phyloP scores from a whole-genome alignment of 2,888 invertebrate species.

The Eledona agricola region DNA sequence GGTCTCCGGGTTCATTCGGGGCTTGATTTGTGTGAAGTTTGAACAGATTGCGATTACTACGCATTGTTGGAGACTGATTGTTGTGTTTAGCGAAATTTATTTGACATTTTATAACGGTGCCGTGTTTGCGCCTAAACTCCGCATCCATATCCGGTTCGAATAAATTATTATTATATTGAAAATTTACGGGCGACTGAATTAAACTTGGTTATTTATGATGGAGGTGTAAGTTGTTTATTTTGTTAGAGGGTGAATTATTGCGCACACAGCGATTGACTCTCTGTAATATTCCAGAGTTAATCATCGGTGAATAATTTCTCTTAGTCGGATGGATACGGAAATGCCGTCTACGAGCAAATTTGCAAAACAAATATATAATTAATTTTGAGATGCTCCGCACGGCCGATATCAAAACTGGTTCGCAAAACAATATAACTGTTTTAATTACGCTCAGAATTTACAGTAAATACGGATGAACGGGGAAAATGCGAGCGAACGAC shows the following conservation, averaged over 20 bases:
- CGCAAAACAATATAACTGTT: too few species aligned
- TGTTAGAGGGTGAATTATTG: constrained; percentile 23
- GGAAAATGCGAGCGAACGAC: too few species aligned
- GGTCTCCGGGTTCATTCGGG: constrained; percentile 52
- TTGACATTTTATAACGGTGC: constrained; percentile 42
- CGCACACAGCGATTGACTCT: constrained; percentile 23
- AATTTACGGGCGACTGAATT: constrained; percentile 34
- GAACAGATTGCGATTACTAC: constrained; percentile 56
- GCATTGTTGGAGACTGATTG: constrained; percentile 52
- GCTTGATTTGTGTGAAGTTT: constrained; percentile 55
- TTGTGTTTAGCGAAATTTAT: constrained; percentile 45
- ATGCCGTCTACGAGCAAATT: too few species aligned
- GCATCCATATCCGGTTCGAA: constrained; percentile 17
- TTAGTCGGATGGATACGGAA: constrained; percentile 8
- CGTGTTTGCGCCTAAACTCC: constrained; percentile 30
- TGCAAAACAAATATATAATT: too few species aligned
- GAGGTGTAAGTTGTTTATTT: constrained; percentile 34
- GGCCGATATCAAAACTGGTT: too few species aligned
- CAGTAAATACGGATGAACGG: too few species aligned
- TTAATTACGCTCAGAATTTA: too few species aligned
- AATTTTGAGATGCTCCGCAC: too few species aligned
- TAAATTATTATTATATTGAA: constrained; percentile 36
- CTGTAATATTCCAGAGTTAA: constrained; percentile 24
- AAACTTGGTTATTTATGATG: constrained; percentile 37
- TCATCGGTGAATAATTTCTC: constrained; percentile 21